Evolutionary conservation across 2,888 invertebrate species (phyloP).

Genomic region (Hypena proboscidalis): DNA sequence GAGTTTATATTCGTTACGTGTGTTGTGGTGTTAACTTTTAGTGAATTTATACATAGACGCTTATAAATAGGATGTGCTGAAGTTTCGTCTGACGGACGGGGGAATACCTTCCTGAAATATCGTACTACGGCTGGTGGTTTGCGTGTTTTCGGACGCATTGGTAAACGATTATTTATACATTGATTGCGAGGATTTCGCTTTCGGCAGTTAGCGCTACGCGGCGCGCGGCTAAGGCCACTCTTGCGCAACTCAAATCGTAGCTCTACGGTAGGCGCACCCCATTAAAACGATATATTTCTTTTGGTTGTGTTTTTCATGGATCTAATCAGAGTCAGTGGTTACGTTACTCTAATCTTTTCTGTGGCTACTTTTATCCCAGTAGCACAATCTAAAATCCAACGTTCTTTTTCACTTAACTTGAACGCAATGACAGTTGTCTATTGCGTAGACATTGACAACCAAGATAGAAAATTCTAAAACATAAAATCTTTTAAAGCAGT

Average conservation of each 20-base stretch:
- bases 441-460: too few species aligned
- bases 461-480: too few species aligned
- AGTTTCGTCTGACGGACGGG: constrained; percentile 85
- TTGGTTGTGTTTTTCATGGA: background rate
- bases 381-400: too few species aligned
- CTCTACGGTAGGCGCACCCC: constrained; percentile 28
- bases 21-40: constrained; percentile 86
- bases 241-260: constrained; percentile 30
- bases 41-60: constrained; percentile 86
- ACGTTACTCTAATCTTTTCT: too few species aligned
- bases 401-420: too few species aligned
- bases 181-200: constrained; percentile 70
- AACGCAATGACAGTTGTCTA: too few species aligned
- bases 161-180: constrained; percentile 85
- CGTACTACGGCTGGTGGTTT: constrained; percentile 83
- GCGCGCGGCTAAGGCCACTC: constrained; percentile 38
- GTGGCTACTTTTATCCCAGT: too few species aligned
- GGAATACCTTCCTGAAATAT: constrained; percentile 86
- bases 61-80: constrained; percentile 86
- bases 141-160: constrained; percentile 84
- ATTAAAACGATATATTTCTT: background rate
- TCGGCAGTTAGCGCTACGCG: constrained; percentile 50
- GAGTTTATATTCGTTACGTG: constrained; percentile 86
- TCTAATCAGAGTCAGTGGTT: too few species aligned
- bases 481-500: too few species aligned